These are phyloP conservation scores for Chironomus tentans DNA, from an alignment of 2,888 invertebrate species.

Conservation along the genomic window DNA sequence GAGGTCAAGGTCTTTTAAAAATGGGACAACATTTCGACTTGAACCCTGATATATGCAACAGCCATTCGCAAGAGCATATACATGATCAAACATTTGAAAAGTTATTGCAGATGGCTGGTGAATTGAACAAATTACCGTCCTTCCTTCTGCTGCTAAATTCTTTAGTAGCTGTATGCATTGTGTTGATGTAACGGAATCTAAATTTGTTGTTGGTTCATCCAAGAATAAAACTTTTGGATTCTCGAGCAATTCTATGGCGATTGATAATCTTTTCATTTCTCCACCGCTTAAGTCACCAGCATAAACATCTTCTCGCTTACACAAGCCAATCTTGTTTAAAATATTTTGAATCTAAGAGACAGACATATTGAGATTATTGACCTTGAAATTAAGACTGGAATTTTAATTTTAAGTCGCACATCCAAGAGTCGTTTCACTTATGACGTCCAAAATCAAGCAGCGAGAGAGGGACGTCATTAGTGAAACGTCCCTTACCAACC, in stretches of 20 bases:
- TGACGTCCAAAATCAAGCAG: too few species aligned
- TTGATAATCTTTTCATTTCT: constrained; percentile 79
- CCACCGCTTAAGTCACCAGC: constrained; percentile 75
- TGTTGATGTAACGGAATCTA: constrained; percentile 73
- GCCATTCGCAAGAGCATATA: constrained; percentile 75
- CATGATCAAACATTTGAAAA: constrained; percentile 79
- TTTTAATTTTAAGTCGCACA: background rate
- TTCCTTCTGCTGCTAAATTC: constrained; percentile 69
- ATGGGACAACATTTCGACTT: constrained; percentile 64
- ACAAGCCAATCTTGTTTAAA: constrained; percentile 64
- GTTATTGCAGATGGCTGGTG: constrained; percentile 85
- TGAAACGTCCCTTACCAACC: background rate
- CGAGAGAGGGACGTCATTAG: too few species aligned
- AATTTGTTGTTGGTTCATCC: constrained; percentile 66
- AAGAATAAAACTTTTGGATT: constrained; percentile 90
- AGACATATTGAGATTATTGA: background rate
- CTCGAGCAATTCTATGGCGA: constrained; percentile 81
- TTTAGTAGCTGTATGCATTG: constrained; percentile 73
- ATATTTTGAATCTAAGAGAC: constrained; percentile 67
- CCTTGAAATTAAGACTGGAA: background rate
- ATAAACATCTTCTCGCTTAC: constrained; percentile 54
- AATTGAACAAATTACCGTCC: constrained; percentile 71
- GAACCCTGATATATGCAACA: constrained; percentile 73
- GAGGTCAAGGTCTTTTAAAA: constrained; percentile 58
- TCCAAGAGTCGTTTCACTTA: too few species aligned